Evolutionary conservation across 2,113 vertebrate genomes (phyloP), one percentile per base, ranked within the genome.

Genomic region (Daboia siamensis): DNA sequence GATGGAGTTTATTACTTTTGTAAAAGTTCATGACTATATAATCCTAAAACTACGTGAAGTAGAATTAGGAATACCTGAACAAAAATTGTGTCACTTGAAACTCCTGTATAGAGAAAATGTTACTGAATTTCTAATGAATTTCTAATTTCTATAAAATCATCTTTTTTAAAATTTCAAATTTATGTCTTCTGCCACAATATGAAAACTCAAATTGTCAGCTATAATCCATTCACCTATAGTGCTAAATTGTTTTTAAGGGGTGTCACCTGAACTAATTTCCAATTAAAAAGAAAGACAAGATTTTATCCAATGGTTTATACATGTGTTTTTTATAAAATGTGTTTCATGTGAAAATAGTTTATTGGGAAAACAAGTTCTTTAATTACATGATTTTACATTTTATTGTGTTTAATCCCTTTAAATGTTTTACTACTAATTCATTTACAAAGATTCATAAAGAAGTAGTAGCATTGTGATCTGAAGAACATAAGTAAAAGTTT

Each of bases 351-450:
- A 92, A 84, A 94, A 94, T 86, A 90, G 92, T 86, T 94, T 80
- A 4, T 74, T 33, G 69, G 69, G 15, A 88, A 80, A 93, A 69
- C 92, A 74, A 54, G 86, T 96, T 88, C 91, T 74, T 94, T 95
- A 90, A 93, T 95, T 93, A 86, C 39, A 87, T 59, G 80, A 20
- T 55, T 91, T 61, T 17, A 94, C 94, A 94, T 80, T 95, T 95
- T 96, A 94, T 89, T 90, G 33, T 85, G 9, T 95, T 74, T 94
- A 91, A 57, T 91, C 5, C 0, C 90, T 52, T 44, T 61, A 87
- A 93, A 92, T 64, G 92, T 33, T 84, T 23, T 1, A 0, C 52
- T 89, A 54, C 55, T 93, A 88, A 87, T 69, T 57, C 87, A 64
- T 61, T 56, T 93, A 48, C 52, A 44, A 90, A 51, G 29, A 87